Base-by-base conservation (phyloP, 2,888 invertebrate genomes). In the Ennomos erosarius region DNA sequence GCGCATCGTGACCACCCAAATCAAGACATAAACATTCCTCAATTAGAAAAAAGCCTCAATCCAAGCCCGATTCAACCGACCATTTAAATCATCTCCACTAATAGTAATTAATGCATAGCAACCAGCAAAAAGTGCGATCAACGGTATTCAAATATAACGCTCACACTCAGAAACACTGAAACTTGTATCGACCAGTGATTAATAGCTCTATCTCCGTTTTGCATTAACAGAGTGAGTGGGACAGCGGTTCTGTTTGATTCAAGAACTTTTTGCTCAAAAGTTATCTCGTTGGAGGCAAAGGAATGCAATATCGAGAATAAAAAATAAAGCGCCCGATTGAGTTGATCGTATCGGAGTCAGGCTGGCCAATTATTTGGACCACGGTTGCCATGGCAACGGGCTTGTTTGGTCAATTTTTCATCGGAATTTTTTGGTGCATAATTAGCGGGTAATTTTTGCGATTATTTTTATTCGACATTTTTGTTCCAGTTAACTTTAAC, bases 351-450 rank as follows among this genome's bases (percentile, higher is more conserved):
- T 83, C 78, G 60, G 68, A 59, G 46, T 10, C 71, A 69, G 70
- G 73, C 71, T 72, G 73, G 71, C 78, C 82, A 84, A 82, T 83
- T 83, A 84, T 85, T 81, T 80, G 81, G 75, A 75, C 75, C 74
- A 71, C 71, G 58, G 87, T 86, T 84, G 82, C 87, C 70, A 87
- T 86, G 78, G 84, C 78, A 79, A 85, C 84, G 58, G 69, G 57
- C 68, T 68, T 65, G 71, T 68, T 73, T 68, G 46, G 9, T 65
- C 26, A 26, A 26, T 26, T 26, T 26, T 66, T 67, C 61, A 68
- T 38, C 45, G 37, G 46, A 46, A 55, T 51, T 56, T 50, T 37
- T 10, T 39, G 39, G 10, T 9, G 1, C 13, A 10, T 33, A 43
- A 43, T 33, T 26, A 26, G 26, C 4, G 26, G 26, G 26, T 26